Conservation (phyloP, 92 coral and sea anemone genomes). For the Porites cylindrica region DNA sequence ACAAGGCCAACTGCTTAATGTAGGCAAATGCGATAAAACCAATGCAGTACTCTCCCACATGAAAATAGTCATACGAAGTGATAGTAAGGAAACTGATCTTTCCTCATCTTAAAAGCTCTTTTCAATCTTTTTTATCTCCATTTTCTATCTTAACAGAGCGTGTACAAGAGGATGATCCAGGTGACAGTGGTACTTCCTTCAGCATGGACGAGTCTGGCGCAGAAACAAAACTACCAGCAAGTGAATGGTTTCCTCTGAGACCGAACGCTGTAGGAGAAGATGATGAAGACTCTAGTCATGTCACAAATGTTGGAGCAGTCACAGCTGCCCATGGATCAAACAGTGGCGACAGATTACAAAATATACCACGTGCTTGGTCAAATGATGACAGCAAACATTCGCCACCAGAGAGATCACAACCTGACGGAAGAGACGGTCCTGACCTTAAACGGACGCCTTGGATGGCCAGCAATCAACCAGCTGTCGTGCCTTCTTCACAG, state of each 20-base stretch:
- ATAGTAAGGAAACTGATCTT: too few relatives aligned
- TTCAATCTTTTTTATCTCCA: too few relatives aligned
- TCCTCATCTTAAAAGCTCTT: too few relatives aligned
- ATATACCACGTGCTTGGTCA: conserved; percentile 32
- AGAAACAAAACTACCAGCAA: conserved; percentile 25
- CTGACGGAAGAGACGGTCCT: conserved; percentile 97
- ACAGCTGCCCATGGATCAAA: background rate
- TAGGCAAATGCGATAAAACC: too few relatives aligned
- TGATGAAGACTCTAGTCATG: conserved; percentile 34
- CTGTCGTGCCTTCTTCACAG: conserved; percentile 15
- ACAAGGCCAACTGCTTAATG: too few relatives aligned
- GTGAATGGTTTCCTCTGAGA: conserved; percentile 57
- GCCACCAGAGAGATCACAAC: conserved; percentile 95
- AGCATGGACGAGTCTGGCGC: conserved; percentile 27
- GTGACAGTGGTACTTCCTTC: conserved; percentile 51
- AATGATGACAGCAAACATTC: conserved; percentile 63
- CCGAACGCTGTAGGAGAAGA: conserved; percentile 58
- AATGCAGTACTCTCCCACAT: too few relatives aligned
- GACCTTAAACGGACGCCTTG: conserved; percentile 80
- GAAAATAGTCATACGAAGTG: too few relatives aligned
- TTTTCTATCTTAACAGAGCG: background rate
- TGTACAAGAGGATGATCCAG: conserved; percentile 17
- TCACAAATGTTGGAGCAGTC: background rate
- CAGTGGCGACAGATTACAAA: background rate
- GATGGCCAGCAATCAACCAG: conserved; percentile 22